Conservation (phyloP, 2,797 vertebrate species). For the Erethizon dorsatum region DNA sequence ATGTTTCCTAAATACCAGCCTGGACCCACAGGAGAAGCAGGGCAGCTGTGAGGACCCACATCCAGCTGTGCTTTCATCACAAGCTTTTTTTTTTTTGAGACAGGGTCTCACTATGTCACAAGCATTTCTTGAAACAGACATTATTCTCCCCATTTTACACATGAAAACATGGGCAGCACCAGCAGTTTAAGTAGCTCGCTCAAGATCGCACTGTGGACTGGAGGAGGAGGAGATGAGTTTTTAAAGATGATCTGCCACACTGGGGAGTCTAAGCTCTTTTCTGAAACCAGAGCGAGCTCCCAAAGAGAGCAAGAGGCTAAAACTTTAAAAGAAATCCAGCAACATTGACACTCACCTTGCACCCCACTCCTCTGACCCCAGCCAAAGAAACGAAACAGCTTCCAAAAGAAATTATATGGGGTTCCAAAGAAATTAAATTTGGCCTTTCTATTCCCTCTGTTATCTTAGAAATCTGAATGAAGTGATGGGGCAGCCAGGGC, state of each 20-base stretch:
- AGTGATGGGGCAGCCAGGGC: neutral
- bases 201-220: neutral
- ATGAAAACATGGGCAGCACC: neutral
- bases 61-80: neutral
- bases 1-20: neutral
- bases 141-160: neutral
- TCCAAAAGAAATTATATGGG: conserved; percentile 3
- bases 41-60: neutral
- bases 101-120: no score
- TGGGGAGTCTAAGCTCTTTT: neutral
- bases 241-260: neutral
- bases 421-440: neutral
- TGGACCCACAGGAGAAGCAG: neutral
- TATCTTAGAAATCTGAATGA: neutral
- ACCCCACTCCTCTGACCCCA: neutral
- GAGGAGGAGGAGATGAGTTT: neutral
- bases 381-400: conserved; percentile 29
- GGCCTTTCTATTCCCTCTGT: neutral
- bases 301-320: neutral
- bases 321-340: neutral
- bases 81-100: neutral
- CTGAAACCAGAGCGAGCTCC: conserved; percentile 27
- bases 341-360: neutral
- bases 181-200: neutral
- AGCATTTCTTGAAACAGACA: neutral